Evolutionary conservation across 2,113 vertebrate genomes (phyloP), one percentile per base, ranked within the genome.

Genomic region (Cottus gobio): DNA sequence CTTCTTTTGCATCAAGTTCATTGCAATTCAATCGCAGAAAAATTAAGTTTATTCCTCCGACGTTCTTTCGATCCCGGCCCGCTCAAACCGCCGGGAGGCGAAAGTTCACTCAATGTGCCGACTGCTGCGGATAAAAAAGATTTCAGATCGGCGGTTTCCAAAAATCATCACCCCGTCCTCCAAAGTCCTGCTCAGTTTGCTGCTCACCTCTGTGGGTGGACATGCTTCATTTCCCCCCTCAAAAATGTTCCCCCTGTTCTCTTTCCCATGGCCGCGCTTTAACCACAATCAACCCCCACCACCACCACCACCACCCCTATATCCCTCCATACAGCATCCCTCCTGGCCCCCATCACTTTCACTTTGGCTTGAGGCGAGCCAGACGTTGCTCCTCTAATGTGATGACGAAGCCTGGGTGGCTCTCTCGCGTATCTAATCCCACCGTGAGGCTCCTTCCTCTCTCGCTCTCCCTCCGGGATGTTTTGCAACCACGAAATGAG

Each of bases 341-440:
- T 64, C 57, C 60, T 39, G 72, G 69, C 78, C 85, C 69, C 79
- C 85, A 85, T 94, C 93, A 90, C 71, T 85, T 88, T 85, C 88
- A 92, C 92, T 93, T 56, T 87, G 83, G 57, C 13, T 71, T 89
- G 93, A 94, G 87, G 31, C 15, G 74, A 91, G 87, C 68, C 93
- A 93, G 93, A 92, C 89, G 3, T 8, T 3, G 73, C 69, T 82
- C 88, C 88, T 75, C 63, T 85, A 90, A 92, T 80, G 88, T 75
- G 85, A 86, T 80, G 92, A 91, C 88, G 90, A 88, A 84, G 90
- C 54, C 84, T 85, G 86, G 88, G 89, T 90, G 91, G 83, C 77
- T 81, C 80, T 86, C 77, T 48, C 34, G 15, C 71, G 82, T 72
- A 80, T 85, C 85, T 81, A 61, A 84, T 71, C 80, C 69, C 22